Conservation (phyloP, 2,888 invertebrate species). For the Cataglyphis albicans region DNA sequence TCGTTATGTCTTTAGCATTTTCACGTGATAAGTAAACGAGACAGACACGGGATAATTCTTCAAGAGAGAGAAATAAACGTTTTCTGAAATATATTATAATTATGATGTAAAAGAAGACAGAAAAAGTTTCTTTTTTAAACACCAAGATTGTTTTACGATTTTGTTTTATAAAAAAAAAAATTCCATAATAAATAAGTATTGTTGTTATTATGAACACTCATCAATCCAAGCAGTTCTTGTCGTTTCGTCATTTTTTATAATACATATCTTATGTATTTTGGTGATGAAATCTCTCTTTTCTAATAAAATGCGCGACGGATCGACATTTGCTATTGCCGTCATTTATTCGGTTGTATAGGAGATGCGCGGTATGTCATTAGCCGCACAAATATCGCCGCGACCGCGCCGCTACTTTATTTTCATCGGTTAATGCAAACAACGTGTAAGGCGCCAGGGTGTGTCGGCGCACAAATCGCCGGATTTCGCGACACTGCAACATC, state of each 20-base stretch:
- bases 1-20: slow-evolving; percentile 46
- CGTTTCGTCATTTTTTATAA: not conserved
- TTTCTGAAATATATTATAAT: not conserved
- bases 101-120: not conserved
- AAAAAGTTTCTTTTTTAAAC: not conserved
- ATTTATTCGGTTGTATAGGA: slow-evolving; percentile 43
- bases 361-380: slow-evolving; percentile 52
- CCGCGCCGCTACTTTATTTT: slow-evolving; percentile 60
- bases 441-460: slow-evolving; percentile 41
- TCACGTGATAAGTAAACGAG: slow-evolving; percentile 22
- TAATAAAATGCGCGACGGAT: slow-evolving; percentile 43
- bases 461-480: slow-evolving; percentile 32
- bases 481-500: slow-evolving; percentile 58
- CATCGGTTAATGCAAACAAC: slow-evolving; percentile 65
- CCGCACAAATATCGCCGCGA: slow-evolving; percentile 19
- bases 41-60: not conserved
- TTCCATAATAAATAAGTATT: not conserved
- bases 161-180: not conserved
- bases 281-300: slow-evolving; percentile 28
- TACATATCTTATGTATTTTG: slow-evolving; percentile 24
- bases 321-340: slow-evolving; percentile 37
- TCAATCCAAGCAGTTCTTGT: not conserved
- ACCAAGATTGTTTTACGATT: slow-evolving; percentile 6
- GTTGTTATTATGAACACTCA: not conserved
- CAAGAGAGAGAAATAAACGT: not conserved